Percentiles rank a stretch among this genome's conserved stretches.
phyloP scores from a whole-genome alignment of 2,113 vertebrate genomes.

The Melospiza melodia region DNA sequence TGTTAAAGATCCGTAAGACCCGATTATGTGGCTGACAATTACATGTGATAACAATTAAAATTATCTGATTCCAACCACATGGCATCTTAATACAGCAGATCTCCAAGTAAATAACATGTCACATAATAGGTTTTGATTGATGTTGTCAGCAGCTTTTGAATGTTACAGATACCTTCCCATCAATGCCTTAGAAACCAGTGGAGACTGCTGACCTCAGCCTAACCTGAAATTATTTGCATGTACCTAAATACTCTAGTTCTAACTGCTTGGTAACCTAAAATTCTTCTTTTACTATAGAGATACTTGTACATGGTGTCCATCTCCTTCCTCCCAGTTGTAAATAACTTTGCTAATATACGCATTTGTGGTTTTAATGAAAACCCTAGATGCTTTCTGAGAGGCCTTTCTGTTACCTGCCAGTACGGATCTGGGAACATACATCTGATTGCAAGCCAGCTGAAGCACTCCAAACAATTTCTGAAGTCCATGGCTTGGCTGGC shows the following conservation, averaged over 20 bases:
- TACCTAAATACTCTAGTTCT: not conserved
- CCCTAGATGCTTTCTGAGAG: not conserved
- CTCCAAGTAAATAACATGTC: conserved; percentile 27
- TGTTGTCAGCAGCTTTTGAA: conserved; percentile 48
- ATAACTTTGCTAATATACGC: not conserved
- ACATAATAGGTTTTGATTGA: conserved; percentile 51
- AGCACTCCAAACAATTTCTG: not conserved
- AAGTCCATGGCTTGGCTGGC: not conserved
- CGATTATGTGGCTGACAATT: conserved; percentile 56
- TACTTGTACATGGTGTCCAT: not conserved
- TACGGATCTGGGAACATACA: not conserved
- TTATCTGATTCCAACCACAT: conserved; percentile 62
- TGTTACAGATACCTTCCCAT: conserved; percentile 13
- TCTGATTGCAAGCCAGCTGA: not conserved
- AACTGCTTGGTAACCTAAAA: not conserved
- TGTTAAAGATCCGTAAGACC: conserved; percentile 21
- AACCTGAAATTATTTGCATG: not conserved
- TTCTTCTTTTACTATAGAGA: not conserved
- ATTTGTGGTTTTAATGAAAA: not conserved
- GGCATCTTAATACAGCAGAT: conserved; percentile 58
- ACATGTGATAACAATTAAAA: conserved; percentile 70
- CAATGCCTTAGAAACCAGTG: not conserved
- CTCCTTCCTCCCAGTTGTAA: not conserved
- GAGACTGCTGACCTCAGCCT: not conserved
- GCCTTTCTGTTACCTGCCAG: conserved; percentile 16